Percentiles rank a stretch among this genome's conserved stretches.
phyloP scores from a whole-genome alignment of 1,140 invertebrate species.

The Sinella curviseta region DNA sequence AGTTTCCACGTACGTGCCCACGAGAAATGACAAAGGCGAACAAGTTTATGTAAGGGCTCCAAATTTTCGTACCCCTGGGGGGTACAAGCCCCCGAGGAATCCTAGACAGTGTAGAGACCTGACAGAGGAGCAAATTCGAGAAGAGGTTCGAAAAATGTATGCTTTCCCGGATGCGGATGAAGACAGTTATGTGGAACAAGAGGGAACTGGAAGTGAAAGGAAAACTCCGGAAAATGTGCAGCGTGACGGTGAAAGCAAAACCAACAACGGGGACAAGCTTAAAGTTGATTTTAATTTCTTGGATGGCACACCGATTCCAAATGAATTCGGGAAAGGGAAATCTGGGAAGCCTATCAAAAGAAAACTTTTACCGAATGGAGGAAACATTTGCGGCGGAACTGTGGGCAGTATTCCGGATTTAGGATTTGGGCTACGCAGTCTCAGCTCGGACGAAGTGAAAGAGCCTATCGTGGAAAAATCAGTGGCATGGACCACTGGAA shows the following conservation, averaged over 20 bases:
- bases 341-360: slow-evolving; percentile 44
- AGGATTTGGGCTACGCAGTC: slow-evolving; percentile 52
- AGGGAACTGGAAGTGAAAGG: background rate
- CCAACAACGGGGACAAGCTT: background rate
- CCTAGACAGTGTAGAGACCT: slow-evolving; percentile 29
- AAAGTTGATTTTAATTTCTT: slow-evolving; percentile 17
- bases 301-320: slow-evolving; percentile 12
- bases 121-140: slow-evolving; percentile 34
- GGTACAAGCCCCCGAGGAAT: slow-evolving; percentile 40
- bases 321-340: slow-evolving; percentile 18
- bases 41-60: slow-evolving; percentile 37
- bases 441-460: slow-evolving; percentile 25
- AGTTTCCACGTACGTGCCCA: slow-evolving; percentile 1
- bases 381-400: slow-evolving; percentile 46
- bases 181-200: background rate
- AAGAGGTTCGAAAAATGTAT: slow-evolving; percentile 44
- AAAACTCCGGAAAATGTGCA: background rate
- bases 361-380: slow-evolving; percentile 52
- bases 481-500: background rate
- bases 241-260: background rate
- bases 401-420: slow-evolving; percentile 54
- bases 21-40: slow-evolving; percentile 20
- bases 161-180: slow-evolving; percentile 23
- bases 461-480: slow-evolving; percentile 1
- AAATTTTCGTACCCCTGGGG: slow-evolving; percentile 41